Evolutionary conservation across 2,113 vertebrate genomes (phyloP).

Genomic region (Oreochromis spilurus): DNA sequence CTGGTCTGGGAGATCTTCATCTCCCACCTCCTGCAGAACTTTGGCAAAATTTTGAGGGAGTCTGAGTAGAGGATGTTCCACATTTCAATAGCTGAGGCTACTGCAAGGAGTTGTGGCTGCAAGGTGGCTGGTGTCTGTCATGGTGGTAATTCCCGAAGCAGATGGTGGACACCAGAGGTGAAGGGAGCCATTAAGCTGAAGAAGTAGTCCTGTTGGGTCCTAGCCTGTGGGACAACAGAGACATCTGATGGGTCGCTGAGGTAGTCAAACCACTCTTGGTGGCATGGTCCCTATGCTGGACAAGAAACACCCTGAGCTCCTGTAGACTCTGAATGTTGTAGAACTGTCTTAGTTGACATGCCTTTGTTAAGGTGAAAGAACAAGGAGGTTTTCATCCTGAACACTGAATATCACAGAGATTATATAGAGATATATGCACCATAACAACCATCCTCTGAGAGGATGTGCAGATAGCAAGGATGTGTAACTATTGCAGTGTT

Average conservation of each 20-base stretch:
- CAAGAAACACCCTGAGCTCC: not conserved
- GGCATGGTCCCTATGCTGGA: not conserved
- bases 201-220: not conserved
- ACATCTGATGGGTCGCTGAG: not conserved
- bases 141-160: not conserved
- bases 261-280: not conserved
- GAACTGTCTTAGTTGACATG: not conserved
- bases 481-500: not conserved
- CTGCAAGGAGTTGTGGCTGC: not conserved
- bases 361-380: not conserved
- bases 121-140: not conserved
- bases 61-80: not conserved
- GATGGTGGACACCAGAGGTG: not conserved
- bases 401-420: not conserved
- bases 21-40: not conserved
- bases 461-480: not conserved
- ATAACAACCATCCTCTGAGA: not conserved
- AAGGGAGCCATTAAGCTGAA: not conserved
- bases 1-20: not conserved
- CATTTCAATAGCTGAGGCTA: not conserved
- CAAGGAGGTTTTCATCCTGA: not conserved
- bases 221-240: not conserved
- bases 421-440: not conserved
- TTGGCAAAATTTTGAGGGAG: not conserved
- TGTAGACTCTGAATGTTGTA: not conserved